These are phyloP conservation scores for Pterocles burchelli DNA, from an alignment of 2,113 vertebrate species.

Conservation along the genomic window DNA sequence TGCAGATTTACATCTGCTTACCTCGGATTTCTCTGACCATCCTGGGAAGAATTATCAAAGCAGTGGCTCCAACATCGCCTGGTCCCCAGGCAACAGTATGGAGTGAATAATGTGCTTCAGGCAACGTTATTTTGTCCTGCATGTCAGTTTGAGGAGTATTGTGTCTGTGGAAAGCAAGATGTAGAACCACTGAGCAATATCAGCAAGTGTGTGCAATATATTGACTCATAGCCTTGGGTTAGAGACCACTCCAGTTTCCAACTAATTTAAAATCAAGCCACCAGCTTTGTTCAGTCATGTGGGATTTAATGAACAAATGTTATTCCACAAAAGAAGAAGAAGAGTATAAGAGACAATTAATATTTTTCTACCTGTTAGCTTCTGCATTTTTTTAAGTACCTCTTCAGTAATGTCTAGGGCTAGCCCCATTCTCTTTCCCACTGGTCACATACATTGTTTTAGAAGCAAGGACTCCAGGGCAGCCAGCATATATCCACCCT, in stretches of 20 bases:
- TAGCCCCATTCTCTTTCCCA: neutral
- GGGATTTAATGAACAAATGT: neutral
- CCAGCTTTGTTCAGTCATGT: neutral
- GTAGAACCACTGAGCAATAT: slow-evolving; percentile 1
- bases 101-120: neutral
- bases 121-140: neutral
- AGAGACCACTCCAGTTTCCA: neutral
- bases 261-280: neutral
- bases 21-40: neutral
- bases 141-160: neutral
- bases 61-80: neutral
- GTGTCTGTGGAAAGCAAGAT: neutral
- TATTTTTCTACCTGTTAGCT: neutral
- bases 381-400: neutral
- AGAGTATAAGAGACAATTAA: neutral
- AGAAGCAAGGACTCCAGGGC: neutral
- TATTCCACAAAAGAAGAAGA: neutral
- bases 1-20: neutral
- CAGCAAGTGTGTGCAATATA: neutral
- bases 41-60: neutral
- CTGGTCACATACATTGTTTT: neutral
- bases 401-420: neutral
- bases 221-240: neutral
- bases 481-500: neutral
- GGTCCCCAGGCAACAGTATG: neutral